Evolutionary conservation across 2,113 vertebrate species (phyloP), one percentile per base, ranked within the genome.

Genomic region (Saguinus imperator): DNA sequence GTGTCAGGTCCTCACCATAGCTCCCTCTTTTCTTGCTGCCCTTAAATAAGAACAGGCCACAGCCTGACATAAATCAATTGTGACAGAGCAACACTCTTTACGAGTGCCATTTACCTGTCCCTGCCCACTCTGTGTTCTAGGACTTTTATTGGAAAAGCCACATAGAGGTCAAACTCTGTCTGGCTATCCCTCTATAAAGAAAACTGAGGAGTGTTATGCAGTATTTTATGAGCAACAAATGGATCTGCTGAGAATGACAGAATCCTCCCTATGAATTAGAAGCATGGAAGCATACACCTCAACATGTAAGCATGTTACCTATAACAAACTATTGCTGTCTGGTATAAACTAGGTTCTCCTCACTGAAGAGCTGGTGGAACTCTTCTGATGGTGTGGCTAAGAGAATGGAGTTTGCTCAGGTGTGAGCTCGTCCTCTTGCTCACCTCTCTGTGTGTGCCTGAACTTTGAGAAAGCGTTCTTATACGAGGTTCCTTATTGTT

Each of bases 381-480:
- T 61, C 23, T 70, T 23, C 11, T 29, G 50, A 14, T 3, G 0
- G 4, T 13, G 4, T 13, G n/a, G 70, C 64, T 70, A 2, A 66
- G 64, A 57, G 40, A 37, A 58, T 12, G 29, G 55, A 10, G 23
- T 25, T 70, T 64, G 25, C 68, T 40, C 32, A 23, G 23, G 8
- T 45, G 25, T 3, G 70, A 35, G 13, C 45, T 6, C 17, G 45
- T 35, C 52, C 55, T 52, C 58, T 45, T 35, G 29, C 23, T 12
- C 9, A 6, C 16, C 1, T 3, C 2, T 11, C 1, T 13, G 6
- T 12, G 18, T 12, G 20, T 25, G 13, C 37, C 50, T 66, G 48
- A 45, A 10, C 7, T 45, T 13, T 40, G n/a, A 64, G 88, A 37
- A 68, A 25, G 11, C 2, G 16, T 70, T 66, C 86, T 29, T 35